Conservation (phyloP, 37 sponge, comb jelly and placozoan species). For the Amphimedon queenslandica region DNA sequence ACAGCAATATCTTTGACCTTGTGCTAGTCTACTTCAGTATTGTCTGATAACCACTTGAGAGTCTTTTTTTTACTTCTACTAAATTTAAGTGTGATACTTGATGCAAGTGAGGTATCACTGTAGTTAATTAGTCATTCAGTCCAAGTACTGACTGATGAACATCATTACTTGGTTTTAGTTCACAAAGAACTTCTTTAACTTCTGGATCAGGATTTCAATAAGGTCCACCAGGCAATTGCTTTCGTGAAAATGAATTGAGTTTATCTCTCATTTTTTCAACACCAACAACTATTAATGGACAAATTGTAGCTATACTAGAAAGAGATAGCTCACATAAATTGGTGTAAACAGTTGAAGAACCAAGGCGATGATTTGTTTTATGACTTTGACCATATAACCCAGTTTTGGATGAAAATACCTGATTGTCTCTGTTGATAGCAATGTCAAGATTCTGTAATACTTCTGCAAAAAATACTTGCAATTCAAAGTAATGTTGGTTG, state of each 20-base stretch:
- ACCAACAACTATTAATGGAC: not conserved
- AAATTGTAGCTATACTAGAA: not conserved
- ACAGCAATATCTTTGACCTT: slow-evolving; percentile 19
- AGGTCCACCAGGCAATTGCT: slow-evolving; percentile 36
- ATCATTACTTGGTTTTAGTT: slow-evolving; percentile 43
- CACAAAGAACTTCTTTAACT: slow-evolving; percentile 9
- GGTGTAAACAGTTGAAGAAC: not conserved
- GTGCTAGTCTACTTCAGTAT: slow-evolving; percentile 18
- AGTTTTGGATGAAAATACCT: slow-evolving; percentile 31
- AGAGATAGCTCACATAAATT: slow-evolving; percentile 7
- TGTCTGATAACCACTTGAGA: slow-evolving; percentile 20
- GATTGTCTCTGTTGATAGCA: not conserved
- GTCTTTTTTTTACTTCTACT: slow-evolving; percentile 42
- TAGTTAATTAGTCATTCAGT: slow-evolving; percentile 44
- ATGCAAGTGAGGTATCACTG: slow-evolving; percentile 21
- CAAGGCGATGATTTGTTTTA: slow-evolving; percentile 19
- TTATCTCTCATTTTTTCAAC: slow-evolving; percentile 32
- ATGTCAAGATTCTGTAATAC: slow-evolving; percentile 9
- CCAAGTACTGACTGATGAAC: slow-evolving; percentile 42
- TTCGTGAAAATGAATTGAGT: slow-evolving; percentile 22
- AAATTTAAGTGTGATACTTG: slow-evolving; percentile 35
- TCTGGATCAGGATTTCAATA: slow-evolving; percentile 43
- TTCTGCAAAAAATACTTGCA: slow-evolving; percentile 28
- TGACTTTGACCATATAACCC: slow-evolving; percentile 14
- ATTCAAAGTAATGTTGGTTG: not conserved